phyloP scores from a whole-genome alignment of 2,797 vertebrate species.

The Siniperca obscura region DNA sequence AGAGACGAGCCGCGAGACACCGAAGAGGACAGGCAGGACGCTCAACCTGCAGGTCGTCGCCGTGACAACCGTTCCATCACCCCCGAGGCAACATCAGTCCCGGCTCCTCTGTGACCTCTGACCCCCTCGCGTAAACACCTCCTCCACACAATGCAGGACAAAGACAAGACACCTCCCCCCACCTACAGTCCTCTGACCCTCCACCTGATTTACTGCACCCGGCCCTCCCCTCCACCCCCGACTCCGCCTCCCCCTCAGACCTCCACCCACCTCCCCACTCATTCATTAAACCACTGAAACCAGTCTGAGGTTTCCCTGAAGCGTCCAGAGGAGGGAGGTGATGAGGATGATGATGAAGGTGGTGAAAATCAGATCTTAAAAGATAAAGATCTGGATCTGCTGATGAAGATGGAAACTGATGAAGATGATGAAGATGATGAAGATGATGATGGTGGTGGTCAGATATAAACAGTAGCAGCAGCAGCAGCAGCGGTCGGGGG shows the following conservation, averaged over 20 bases:
- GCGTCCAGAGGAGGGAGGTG: background rate
- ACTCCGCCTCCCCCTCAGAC: no score
- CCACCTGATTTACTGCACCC: background rate
- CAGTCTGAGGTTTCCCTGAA: background rate
- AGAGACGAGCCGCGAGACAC: background rate
- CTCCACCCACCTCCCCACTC: background rate
- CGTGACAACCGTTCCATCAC: slow-evolving; percentile 15
- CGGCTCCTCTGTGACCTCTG: slow-evolving; percentile 21
- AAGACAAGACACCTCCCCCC: background rate
- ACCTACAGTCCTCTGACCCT: background rate
- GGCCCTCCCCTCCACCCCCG: background rate
- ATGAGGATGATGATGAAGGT: no score
- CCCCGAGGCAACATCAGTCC: background rate
- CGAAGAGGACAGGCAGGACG: no score
- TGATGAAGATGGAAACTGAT: no score
- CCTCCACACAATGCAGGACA: background rate
- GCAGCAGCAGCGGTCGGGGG: background rate
- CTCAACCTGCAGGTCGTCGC: slow-evolving; percentile 7
- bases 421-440: background rate
- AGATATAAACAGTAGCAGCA: background rate
- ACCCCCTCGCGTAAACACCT: slow-evolving; percentile 3
- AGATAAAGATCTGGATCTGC: no score
- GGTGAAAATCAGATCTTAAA: background rate
- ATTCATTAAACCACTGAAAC: background rate
- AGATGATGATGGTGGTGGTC: slow-evolving; percentile 3